Base-by-base conservation (phyloP, 2,888 invertebrate species). In the Xestoiulus laeticollis region DNA sequence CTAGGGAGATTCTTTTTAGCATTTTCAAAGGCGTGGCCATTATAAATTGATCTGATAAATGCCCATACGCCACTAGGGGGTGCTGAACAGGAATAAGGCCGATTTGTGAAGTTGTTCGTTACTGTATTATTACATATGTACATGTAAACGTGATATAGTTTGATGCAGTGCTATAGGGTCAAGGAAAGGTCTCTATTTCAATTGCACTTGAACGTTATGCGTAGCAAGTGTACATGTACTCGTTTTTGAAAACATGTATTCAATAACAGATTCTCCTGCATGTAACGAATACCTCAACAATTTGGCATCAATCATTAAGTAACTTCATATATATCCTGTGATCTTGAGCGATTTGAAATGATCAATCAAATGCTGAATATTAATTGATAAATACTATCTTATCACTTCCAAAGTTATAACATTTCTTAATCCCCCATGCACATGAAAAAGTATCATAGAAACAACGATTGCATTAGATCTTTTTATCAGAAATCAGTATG, bases 261-360 rank as follows among this genome's bases (percentile, higher is more conserved):
- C 68, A 22, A 6, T 53, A 68, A 22, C n/a, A 10, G 5, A 6
- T 22, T 22, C 8, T 6, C 1, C 48, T 59, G 12, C 10, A 68
- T 22, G 68, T 68, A 68, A 68, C 68, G 4, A 68, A 68, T 68
- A 22, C 68, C n/a, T 68, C 68, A 68, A 8, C 8, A 22, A 68
- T 68, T 68, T 68, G n/a, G 0, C 8, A 68, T 68, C 22, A 22
- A 10, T 22, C 26, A 3, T 26, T 68, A 68, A 68, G 22, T 1
- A 68, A 68, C 53, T 5, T n/a, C 53, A 59, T 59, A 2, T 48
- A 48, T 10, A 48, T 6, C n/a, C 53, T 22, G 6, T 68, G 68
- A 68, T 68, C 68, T 68, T 68, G 68, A 68, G 22, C 68, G 68
- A 68, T 68, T 68, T 68, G 68, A 68, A 22, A 68, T 48, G 10